Percentiles rank a stretch among this genome's conserved stretches.
Conservation (phyloP, 2,113 vertebrate species). For the Ancistrus triradiatus region DNA sequence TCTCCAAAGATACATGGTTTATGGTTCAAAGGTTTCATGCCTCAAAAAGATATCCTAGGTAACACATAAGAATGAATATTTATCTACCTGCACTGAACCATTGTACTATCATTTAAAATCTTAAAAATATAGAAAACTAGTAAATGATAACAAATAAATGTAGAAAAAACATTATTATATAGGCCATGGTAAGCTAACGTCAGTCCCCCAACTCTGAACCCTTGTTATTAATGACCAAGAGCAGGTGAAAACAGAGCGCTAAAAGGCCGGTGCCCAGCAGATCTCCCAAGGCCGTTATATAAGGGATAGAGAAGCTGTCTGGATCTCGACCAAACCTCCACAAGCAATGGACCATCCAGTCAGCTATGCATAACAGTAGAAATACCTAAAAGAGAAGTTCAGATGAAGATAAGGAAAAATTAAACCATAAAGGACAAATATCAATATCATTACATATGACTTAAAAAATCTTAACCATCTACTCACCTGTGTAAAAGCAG, state of each 20-base stretch:
- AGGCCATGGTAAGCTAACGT: too few relatives aligned
- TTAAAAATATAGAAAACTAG: too few relatives aligned
- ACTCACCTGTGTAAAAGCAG: slow-evolving; percentile 77
- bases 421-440: not conserved
- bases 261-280: slow-evolving; percentile 85
- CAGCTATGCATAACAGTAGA: slow-evolving; percentile 78
- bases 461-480: not conserved
- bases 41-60: too few relatives aligned
- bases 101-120: too few relatives aligned
- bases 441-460: slow-evolving; percentile 3
- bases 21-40: too few relatives aligned
- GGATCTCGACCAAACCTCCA: slow-evolving; percentile 85
- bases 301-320: slow-evolving; percentile 90
- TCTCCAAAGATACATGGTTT: too few relatives aligned
- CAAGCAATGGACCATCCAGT: slow-evolving; percentile 78
- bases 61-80: too few relatives aligned
- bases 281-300: slow-evolving; percentile 89
- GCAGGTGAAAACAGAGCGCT: slow-evolving; percentile 73
- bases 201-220: not conserved
- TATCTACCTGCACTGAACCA: too few relatives aligned
- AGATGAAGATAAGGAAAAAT: not conserved
- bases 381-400: slow-evolving; percentile 67
- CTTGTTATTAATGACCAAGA: slow-evolving; percentile 48
- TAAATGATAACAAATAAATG: too few relatives aligned
- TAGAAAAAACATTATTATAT: too few relatives aligned